phyloP scores from a whole-genome alignment of 2,888 invertebrate genomes.

The Drosophila neonasuta region DNA sequence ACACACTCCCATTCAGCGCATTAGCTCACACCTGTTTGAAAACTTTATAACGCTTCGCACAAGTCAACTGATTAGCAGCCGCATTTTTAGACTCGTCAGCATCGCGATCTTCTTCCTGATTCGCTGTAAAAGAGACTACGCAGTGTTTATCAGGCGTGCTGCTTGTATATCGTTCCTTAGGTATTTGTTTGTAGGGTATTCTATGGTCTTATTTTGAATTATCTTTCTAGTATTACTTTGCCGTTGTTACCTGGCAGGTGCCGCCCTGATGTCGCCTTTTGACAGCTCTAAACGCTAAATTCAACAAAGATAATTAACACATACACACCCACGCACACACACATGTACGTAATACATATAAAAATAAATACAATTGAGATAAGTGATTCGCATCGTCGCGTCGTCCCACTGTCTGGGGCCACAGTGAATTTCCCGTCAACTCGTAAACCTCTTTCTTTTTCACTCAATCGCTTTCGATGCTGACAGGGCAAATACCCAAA shows the following conservation, averaged over 20 bases:
- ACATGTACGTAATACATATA: neutral
- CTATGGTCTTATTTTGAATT: neutral
- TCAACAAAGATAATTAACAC: conserved; percentile 59
- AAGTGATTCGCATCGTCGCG: conserved; percentile 49
- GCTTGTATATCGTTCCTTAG: too few relatives aligned
- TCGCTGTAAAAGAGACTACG: conserved; percentile 20
- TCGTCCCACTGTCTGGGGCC: conserved; percentile 63
- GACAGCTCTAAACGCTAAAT: conserved; percentile 64
- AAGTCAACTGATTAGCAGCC: conserved; percentile 41
- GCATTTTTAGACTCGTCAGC: conserved; percentile 14
- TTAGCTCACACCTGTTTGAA: conserved; percentile 31
- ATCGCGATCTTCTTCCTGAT: neutral
- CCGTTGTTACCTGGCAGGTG: conserved; percentile 46
- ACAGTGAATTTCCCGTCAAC: conserved; percentile 20
- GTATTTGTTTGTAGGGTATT: conserved; percentile 5
- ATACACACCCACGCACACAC: conserved; percentile 33
- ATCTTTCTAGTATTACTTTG: neutral
- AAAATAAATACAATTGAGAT: conserved; percentile 36
- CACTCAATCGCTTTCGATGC: conserved; percentile 10
- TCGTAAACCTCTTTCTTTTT: neutral
- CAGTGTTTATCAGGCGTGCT: neutral
- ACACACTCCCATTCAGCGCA: conserved; percentile 1
- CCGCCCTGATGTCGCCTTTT: conserved; percentile 45
- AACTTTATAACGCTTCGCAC: conserved; percentile 23
- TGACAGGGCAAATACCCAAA: conserved; percentile 58